Conservation (phyloP, 2,888 invertebrate species). For the Chymomyza amoena region DNA sequence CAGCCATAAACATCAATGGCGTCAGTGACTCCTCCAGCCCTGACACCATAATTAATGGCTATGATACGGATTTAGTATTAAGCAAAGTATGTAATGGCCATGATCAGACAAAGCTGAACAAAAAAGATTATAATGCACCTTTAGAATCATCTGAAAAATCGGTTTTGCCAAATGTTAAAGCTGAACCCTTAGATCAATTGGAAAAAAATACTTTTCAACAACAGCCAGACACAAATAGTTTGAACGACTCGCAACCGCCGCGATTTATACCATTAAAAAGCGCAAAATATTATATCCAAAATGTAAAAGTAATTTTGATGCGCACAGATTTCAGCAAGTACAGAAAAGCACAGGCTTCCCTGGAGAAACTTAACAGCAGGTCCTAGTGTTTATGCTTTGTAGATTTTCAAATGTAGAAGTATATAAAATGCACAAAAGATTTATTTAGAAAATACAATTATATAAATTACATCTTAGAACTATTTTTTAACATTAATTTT, state of each 20-base stretch:
- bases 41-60: not conserved
- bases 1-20: not conserved
- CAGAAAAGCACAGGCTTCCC: conserved; percentile 33
- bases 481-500: conserved; percentile 31
- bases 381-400: no score
- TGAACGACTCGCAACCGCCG: not conserved
- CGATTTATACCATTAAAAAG: conserved; percentile 24
- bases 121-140: not conserved
- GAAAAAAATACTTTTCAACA: no score
- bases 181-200: not conserved
- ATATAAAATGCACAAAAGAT: conserved; percentile 67
- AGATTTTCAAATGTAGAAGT: conserved; percentile 4
- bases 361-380: conserved; percentile 11
- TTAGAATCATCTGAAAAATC: not conserved
- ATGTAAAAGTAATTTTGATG: conserved; percentile 41
- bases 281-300: conserved; percentile 40
- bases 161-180: not conserved
- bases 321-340: conserved; percentile 47
- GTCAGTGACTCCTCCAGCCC: no score
- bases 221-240: not conserved
- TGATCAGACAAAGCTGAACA: not conserved
- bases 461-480: conserved; percentile 68
- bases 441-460: conserved; percentile 68
- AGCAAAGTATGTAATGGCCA: conserved; percentile 10
- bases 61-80: not conserved